Evolutionary conservation across 2,797 vertebrate species (phyloP), one percentile per base, ranked within the genome.

Genomic region (Dryobates pubescens): DNA sequence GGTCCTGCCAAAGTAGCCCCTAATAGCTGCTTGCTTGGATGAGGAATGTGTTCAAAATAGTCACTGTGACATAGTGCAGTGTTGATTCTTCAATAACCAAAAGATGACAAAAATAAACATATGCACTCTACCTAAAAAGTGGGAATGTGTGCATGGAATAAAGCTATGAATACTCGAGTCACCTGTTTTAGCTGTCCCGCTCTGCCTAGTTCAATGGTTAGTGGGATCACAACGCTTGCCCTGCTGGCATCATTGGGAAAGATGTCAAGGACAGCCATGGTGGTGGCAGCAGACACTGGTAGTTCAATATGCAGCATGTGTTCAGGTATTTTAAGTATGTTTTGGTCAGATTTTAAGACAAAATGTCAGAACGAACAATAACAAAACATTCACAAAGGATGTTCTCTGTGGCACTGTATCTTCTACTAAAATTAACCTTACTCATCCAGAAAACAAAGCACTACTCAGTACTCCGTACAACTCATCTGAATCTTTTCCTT

Each of bases 101-200:
- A 86, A 38, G 36, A 36, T 30, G 26, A 59, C 29, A 53, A 41
- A 41, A 41, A 32, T 24, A 87, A 62, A 47, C 19, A 23, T 0
- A 10, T 2, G 24, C 6, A 5, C 10, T 78, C 49, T 27, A 43
- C 45, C 34, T 32, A 47, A 36, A 30, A 65, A 53, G 34, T 1
- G 17, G 27, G 54, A 56, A 19, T 1, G 9, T 18, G 11, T n/a
- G 26, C 58, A 34, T 0, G 29, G 63, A 38, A 70, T 58, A 45
- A 63, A 58, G 43, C 47, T 65, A 41, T 45, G 13, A 34, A 13
- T 5, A 24, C 45, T 4, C 0, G 0, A 30, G 17, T 12, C 20
- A 16, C 34, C 13, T 16, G 59, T 13, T 3, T 4, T 1, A 45
- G 30, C n/a, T 17, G 41, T 7, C 26, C 59, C 54, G 14, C 23